Evolutionary conservation across 2,797 vertebrate genomes (phyloP).

Genomic region (Pagetopsis macropterus): DNA sequence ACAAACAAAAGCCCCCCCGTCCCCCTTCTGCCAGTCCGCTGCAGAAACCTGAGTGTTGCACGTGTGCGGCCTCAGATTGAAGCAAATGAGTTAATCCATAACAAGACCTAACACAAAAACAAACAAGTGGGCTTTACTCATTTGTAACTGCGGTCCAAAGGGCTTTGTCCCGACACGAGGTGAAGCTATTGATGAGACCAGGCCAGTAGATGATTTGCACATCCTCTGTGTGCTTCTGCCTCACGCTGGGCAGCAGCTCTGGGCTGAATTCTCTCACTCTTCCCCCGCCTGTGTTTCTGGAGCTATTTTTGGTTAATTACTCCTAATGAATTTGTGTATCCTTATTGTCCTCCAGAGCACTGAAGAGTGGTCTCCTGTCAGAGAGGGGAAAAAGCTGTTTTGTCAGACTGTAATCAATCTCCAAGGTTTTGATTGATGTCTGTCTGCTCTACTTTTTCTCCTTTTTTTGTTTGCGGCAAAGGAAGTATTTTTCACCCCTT

Average conservation of each 20-base stretch:
- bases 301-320: conserved; percentile 79
- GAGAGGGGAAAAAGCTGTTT: conserved; percentile 32
- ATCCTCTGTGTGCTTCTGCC: conserved; percentile 27
- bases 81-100: conserved; percentile 63
- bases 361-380: conserved; percentile 64
- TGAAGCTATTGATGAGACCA: conserved; percentile 53
- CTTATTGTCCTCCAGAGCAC: conserved; percentile 79
- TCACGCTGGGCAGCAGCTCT: conserved; percentile 32
- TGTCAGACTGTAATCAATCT: conserved; percentile 72
- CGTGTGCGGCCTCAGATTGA: conserved; percentile 51
- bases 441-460: conserved; percentile 54
- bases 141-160: conserved; percentile 45
- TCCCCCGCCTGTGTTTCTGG: conserved; percentile 46
- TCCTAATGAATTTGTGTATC: conserved; percentile 80
- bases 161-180: conserved; percentile 41
- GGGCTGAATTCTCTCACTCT: conserved; percentile 41
- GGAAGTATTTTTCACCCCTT: conserved; percentile 51
- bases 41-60: conserved; percentile 52
- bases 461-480: conserved; percentile 30
- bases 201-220: conserved; percentile 46
- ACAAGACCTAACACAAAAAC: conserved; percentile 57
- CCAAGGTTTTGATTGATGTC: conserved; percentile 74
- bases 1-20: conserved; percentile 61
- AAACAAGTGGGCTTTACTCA: conserved; percentile 53
- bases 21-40: conserved; percentile 38